These are phyloP conservation scores for Strongylocentrotus purpuratus DNA, from an alignment of 35 echinoderm and acorn worm species.

Conservation along the genomic window DNA sequence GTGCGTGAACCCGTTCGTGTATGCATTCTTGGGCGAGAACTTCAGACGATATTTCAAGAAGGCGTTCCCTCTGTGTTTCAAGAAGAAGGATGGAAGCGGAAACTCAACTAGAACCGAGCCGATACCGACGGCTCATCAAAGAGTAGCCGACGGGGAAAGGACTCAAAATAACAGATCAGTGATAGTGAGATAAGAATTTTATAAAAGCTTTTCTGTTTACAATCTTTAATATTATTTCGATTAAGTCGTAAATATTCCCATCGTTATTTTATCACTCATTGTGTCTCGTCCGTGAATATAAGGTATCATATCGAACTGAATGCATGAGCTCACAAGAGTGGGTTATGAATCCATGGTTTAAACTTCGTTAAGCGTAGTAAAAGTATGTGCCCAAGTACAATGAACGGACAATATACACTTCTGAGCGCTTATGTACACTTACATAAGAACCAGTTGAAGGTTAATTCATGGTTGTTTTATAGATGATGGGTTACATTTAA, in stretches of 20 bases:
- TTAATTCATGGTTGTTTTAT: too few species aligned
- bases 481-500: too few species aligned
- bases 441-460: too few species aligned
- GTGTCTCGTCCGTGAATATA: too few species aligned
- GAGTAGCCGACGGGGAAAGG: not conserved
- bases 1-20: conserved; percentile 87
- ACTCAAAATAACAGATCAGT: not conserved
- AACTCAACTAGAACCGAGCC: not conserved
- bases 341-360: too few species aligned
- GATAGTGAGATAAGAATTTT: not conserved
- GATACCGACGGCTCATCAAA: conserved; percentile 1
- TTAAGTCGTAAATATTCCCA: not conserved
- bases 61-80: conserved; percentile 80
- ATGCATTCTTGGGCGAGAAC: conserved; percentile 96
- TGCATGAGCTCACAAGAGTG: too few species aligned
- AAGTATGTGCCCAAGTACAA: too few species aligned
- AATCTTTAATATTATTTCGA: not conserved
- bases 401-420: too few species aligned
- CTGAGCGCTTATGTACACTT: too few species aligned
- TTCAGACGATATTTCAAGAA: conserved; percentile 82
- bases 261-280: not conserved
- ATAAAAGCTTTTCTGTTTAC: not conserved
- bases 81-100: not conserved
- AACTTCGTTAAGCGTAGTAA: too few species aligned
- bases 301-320: too few species aligned